phyloP scores from a whole-genome alignment of 2,113 vertebrate species.

The Hippocampus mohnikei region DNA sequence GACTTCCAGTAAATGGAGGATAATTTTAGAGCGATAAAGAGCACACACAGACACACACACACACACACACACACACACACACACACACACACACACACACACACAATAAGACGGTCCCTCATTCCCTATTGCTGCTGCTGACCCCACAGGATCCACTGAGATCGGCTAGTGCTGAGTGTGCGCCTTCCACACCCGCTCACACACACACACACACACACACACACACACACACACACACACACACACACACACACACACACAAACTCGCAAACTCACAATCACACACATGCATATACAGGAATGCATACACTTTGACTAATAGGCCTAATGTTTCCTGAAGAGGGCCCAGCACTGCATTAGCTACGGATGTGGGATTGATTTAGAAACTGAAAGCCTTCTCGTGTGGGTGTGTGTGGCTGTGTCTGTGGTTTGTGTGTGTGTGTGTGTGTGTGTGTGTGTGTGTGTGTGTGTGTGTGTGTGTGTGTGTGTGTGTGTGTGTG shows the following conservation, averaged over 20 bases:
- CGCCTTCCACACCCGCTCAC: conserved; percentile 45
- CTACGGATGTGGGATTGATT: conserved; percentile 75
- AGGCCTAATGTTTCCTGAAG: conserved; percentile 75
- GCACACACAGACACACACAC: conserved; percentile 53
- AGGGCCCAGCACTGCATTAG: conserved; percentile 73
- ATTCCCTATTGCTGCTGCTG: conserved; percentile 69
- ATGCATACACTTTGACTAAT: conserved; percentile 71
- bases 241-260: conserved; percentile 36
- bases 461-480: conserved; percentile 7
- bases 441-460: conserved; percentile 27
- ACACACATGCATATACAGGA: conserved; percentile 49
- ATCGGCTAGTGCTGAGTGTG: conserved; percentile 67
- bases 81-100: conserved; percentile 37
- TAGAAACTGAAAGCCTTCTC: conserved; percentile 71
- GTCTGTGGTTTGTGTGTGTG: conserved; percentile 25
- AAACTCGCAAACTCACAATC: conserved; percentile 28
- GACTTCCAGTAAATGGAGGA: conserved; percentile 72
- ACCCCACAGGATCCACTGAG: conserved; percentile 68
- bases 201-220: conserved; percentile 28
- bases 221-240: conserved; percentile 35
- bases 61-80: conserved; percentile 38
- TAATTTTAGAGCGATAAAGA: conserved; percentile 73
- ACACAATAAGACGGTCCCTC: conserved; percentile 57
- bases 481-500: conserved; percentile 23
- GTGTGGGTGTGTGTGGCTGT: conserved; percentile 6